Evolutionary conservation across 2,113 vertebrate species (phyloP).

Genomic region (Syrmaticus mikado): DNA sequence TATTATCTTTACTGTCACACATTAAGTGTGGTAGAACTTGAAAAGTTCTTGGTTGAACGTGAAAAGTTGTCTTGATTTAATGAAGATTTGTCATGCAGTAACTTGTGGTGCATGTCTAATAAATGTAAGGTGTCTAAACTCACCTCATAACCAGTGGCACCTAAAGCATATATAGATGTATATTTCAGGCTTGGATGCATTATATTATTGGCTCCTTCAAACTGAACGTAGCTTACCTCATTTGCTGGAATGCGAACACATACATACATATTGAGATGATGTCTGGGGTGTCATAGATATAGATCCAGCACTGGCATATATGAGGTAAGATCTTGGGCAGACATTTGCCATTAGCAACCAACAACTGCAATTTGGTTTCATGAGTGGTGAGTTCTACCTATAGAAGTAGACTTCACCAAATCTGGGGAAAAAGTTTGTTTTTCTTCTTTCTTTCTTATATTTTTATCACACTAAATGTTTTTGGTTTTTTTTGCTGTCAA

Average conservation of each 20-base stretch:
- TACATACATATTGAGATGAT: too few species aligned
- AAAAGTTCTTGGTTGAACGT: too few species aligned
- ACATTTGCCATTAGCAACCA: fast-evolving
- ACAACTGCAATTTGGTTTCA: neutral
- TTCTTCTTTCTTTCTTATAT: neutral
- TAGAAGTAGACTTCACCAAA: neutral
- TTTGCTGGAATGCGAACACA: neutral
- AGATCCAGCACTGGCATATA: neutral
- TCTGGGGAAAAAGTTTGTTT: neutral
- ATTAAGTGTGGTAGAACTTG: neutral
- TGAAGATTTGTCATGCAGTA: neutral
- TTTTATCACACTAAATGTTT: neutral
- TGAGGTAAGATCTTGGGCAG: neutral
- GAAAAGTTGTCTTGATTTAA: neutral
- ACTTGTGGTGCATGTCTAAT: neutral
- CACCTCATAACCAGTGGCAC: neutral
- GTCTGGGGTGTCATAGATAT: neutral
- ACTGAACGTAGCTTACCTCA: neutral
- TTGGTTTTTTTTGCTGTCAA: neutral
- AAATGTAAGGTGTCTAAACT: neutral
- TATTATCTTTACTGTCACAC: neutral
- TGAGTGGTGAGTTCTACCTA: neutral
- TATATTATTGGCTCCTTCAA: neutral
- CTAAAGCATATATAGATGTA: neutral
- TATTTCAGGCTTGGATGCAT: neutral